phyloP scores from a whole-genome alignment of 2,113 vertebrate genomes.

The Cebus imitator region DNA sequence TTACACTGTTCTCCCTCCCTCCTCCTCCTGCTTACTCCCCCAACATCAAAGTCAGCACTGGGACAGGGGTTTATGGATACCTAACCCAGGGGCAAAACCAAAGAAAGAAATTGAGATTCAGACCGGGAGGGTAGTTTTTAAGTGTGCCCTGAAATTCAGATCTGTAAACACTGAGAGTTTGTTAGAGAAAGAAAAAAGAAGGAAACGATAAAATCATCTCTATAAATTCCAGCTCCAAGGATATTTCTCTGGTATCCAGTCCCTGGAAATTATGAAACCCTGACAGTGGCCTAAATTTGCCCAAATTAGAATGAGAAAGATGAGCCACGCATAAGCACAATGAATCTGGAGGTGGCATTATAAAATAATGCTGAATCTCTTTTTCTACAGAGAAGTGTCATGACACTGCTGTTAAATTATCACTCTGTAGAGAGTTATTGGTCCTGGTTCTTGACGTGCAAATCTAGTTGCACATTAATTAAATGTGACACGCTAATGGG shows the following conservation, averaged over 20 bases:
- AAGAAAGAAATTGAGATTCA: not conserved
- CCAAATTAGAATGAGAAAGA: not conserved
- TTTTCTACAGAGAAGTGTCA: not conserved
- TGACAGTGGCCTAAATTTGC: not conserved
- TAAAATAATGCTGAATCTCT: not conserved
- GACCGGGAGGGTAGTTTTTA: not conserved
- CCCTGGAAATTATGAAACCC: not conserved
- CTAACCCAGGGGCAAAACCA: not conserved
- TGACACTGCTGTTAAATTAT: conserved; percentile 38
- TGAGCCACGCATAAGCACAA: not conserved
- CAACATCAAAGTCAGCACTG: not conserved
- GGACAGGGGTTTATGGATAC: not conserved
- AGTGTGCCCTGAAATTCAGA: not conserved
- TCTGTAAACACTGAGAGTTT: not conserved
- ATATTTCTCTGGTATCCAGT: not conserved
- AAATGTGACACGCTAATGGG: conserved; percentile 21
- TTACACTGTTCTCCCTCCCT: not conserved
- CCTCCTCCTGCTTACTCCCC: not conserved
- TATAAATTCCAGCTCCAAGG: not conserved
- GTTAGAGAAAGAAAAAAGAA: not conserved
- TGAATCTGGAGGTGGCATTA: not conserved
- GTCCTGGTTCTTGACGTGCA: conserved; percentile 22
- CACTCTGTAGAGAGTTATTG: not conserved
- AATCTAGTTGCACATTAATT: conserved; percentile 33
- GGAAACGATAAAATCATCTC: not conserved